Base-by-base conservation (phyloP, 1,140 invertebrate species). In the Vollenhovia emeryi region DNA sequence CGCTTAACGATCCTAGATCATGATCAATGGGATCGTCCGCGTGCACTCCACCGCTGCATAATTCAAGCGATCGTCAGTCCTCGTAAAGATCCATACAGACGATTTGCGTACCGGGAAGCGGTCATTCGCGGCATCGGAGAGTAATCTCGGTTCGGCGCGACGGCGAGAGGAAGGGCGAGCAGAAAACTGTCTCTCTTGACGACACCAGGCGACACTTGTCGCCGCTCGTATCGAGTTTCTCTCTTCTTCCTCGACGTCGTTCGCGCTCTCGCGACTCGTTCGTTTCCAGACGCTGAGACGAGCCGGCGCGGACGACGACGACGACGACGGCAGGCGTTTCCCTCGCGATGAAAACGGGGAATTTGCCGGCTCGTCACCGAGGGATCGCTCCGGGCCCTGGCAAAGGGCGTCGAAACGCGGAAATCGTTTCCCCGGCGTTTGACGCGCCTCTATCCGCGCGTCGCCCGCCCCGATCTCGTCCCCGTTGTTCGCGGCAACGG, bases 191-290 rank as follows among this genome's bases (percentile, higher is more conserved):
- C 76, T 90, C 69, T 73, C 75, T 18, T 59, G 76, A 62, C 27
- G 45, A 57, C n/a, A n/a, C 40, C 24, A 5, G 33, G 36, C 21
- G 45, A 48, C 57, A 66, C 80, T 73, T n/a, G 73, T 68, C 24
- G 15, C 21, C 40, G n/a, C 24, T 30, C 60, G 87, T 62, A 91
- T 91, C 75, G 76, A 89, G 86, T 92, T 92, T 92, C 91, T 92
- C 91, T 90, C 86, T 87, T 87, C 68, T 89, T 86, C 73, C 76
- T 52, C 33, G 24, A 27, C 21, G 27, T 40, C 30, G 9, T n/a
- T 27, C n/a, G 52, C 15, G 8, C 30, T 18, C 89, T 86, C 87
- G 86, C 62, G 80, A 64, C 69, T 66, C 3, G 59, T 85, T 89
- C 78, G 78, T 86, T 90, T 84, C 55, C 82, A 57, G 80, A 75